Evolutionary conservation across 2,113 vertebrate genomes (phyloP), one percentile per base, ranked within the genome.

Genomic region (Nestor notabilis): DNA sequence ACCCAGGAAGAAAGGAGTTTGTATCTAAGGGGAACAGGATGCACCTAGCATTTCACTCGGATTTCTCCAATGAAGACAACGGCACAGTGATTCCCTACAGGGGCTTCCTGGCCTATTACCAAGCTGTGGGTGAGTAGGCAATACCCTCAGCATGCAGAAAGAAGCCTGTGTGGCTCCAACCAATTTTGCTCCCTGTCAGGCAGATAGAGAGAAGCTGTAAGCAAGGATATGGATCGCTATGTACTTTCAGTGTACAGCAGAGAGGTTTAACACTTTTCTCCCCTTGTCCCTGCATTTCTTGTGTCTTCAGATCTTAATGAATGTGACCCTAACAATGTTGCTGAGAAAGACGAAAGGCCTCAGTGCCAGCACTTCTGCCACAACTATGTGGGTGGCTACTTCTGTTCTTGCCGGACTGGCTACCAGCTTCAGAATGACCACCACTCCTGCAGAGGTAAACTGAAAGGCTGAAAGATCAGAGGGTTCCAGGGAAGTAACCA

Each of bases 341-440:
- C 63, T 0, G 82, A 95, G 49, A 58, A 84, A 0, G 68, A 50
- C 3, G 97, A 96, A 41, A 83, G 88, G 33, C 97, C 97, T 12
- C 93, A 12, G 58, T 99, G 99, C 93, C 97, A 99, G 80, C 99
- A 99, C 55, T 95, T 99, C 75, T 99, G 99, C 93, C 98, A 99
- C 96, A 99, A 99, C 97, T 99, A 98, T 5, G 75, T 99, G 3
- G 99, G 99, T 9, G 98, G 99, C 31, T 99, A 99, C 96, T 97
- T 99, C 95, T 99, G 99, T 81, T 98, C 99, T 60, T 99, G 99
- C 96, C 95, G 43, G 49, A 84, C 97, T 35, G 99, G 99, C 76
- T 99, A 99, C 25, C 96, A 98, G 74, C 98, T 99, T 50, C 98
- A 98, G 86, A 93, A 97, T 33, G 99, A 99, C 70, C 76, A 94